Conservation (phyloP, 2,113 vertebrate species). For the Oostethus manadensis region DNA sequence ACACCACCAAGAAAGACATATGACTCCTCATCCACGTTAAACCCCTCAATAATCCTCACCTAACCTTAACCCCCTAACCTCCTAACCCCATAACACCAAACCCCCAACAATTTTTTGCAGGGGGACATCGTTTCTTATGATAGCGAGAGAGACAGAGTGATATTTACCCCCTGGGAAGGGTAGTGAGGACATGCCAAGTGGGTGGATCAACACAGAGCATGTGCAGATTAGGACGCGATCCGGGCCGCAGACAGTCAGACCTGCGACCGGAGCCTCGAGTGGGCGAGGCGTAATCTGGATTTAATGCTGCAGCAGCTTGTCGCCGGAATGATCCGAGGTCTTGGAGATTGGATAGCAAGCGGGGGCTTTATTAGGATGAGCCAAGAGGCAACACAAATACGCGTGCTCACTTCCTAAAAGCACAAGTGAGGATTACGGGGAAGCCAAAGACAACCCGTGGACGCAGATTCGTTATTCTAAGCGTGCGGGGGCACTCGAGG, state of each 20-base stretch:
- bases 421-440: constrained; percentile 10
- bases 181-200: constrained; percentile 53
- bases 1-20: constrained; percentile 10
- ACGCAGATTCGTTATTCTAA: constrained; percentile 32
- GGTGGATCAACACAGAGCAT: constrained; percentile 44
- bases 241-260: constrained; percentile 35
- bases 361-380: constrained; percentile 25
- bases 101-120: too few species aligned
- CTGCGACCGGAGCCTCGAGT: constrained; percentile 34
- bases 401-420: constrained; percentile 22
- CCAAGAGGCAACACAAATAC: constrained; percentile 27
- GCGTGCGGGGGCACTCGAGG: not conserved
- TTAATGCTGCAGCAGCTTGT: constrained; percentile 36
- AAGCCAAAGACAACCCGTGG: too few species aligned
- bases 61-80: too few species aligned
- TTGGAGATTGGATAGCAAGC: constrained; percentile 45
- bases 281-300: constrained; percentile 42
- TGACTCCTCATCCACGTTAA: constrained; percentile 7
- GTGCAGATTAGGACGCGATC: constrained; percentile 54
- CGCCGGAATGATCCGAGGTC: constrained; percentile 34
- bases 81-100: not conserved
- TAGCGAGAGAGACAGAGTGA: constrained; percentile 28
- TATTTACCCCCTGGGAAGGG: constrained; percentile 55
- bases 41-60: too few species aligned
- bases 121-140: constrained; percentile 6